Base-by-base conservation (phyloP, 1,140 invertebrate species). In the Conus betulinus region DNA sequence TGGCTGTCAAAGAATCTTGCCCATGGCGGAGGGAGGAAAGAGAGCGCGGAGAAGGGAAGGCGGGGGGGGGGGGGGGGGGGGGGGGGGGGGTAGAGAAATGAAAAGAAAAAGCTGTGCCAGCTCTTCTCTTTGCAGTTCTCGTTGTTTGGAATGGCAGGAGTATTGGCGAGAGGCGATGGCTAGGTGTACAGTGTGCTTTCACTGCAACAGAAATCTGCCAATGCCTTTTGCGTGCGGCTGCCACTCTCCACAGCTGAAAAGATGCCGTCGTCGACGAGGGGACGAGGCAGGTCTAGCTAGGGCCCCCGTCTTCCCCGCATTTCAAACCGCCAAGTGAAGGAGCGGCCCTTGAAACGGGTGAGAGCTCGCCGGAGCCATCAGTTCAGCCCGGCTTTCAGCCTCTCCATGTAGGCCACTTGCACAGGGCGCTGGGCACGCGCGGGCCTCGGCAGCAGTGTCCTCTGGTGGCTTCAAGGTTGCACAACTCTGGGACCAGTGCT, bases 181-280 rank as follows among this genome's bases (percentile, higher is more conserved):
- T 11, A 0, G 57, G 57, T 60, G 57, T 60, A 60, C 57, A 60
- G 8, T 15, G 8, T 15, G 8, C 57, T 60, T 60, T 57, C 81
- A 17, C 55, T 55, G 5, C 25, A 74, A 11, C 5, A 23, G 7
- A 39, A 52, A 74, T 51, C 17, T 11, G 20, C 60, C 60, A 76
- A 85, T 85, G 84, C 84, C 84, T 85, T 85, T 85, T 76, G 84
- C 84, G 71, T 85, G 84, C 74, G 53, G 84, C 84, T 85, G 84
- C 71, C 67, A 53, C 51, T 15, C 13, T 60, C 5, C 8, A 85
- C 3, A 13, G 8, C 20, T 53, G 27, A 11, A 3, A 83, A 83
- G 81, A 83, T 17, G 81, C 52, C 13, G 52, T n/a, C n/a, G n/a
- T 11, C 1, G 81, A 57, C 51, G 7, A 7, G 51, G 20, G 51